These are phyloP conservation scores for Camponotus fellah DNA, from an alignment of 2,888 invertebrate species.

Conservation along the genomic window DNA sequence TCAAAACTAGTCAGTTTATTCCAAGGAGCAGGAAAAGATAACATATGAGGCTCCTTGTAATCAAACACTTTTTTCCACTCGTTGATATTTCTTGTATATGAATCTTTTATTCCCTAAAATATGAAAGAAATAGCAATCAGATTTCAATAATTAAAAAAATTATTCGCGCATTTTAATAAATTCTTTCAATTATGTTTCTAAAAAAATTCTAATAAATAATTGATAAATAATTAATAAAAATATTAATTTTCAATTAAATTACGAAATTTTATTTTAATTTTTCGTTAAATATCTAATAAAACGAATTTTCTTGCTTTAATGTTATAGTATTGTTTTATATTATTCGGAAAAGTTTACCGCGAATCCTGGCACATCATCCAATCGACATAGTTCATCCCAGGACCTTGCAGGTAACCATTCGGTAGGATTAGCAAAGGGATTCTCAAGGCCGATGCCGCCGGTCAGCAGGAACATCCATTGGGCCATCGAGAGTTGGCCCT, in stretches of 20 bases:
- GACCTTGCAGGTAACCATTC: slow-evolving; percentile 91
- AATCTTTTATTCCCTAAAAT: slow-evolving; percentile 89
- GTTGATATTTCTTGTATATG: slow-evolving; percentile 88
- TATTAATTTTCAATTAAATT: neutral
- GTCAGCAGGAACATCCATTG: slow-evolving; percentile 96
- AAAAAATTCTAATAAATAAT: neutral
- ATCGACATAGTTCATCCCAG: slow-evolving; percentile 93
- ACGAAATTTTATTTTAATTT: neutral
- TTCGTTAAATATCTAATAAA: neutral
- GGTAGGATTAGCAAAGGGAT: slow-evolving; percentile 90
- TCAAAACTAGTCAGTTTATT: slow-evolving; percentile 90
- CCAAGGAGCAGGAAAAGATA: slow-evolving; percentile 91
- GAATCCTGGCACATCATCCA: slow-evolving; percentile 87
- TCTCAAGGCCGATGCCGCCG: slow-evolving; percentile 94
- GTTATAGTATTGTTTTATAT: neutral
- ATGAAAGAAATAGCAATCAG: neutral
- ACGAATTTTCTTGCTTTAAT: neutral
- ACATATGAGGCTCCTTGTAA: slow-evolving; percentile 91
- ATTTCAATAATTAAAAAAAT: neutral
- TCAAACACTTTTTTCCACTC: slow-evolving; percentile 93
- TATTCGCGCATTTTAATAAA: neutral
- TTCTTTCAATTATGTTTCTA: neutral
- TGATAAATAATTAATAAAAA: neutral
- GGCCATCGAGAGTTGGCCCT: slow-evolving; percentile 88
- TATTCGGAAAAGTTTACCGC: slow-evolving; percentile 66